phyloP scores from a whole-genome alignment of 2,113 vertebrate genomes.

The Corythornis cristatus region DNA sequence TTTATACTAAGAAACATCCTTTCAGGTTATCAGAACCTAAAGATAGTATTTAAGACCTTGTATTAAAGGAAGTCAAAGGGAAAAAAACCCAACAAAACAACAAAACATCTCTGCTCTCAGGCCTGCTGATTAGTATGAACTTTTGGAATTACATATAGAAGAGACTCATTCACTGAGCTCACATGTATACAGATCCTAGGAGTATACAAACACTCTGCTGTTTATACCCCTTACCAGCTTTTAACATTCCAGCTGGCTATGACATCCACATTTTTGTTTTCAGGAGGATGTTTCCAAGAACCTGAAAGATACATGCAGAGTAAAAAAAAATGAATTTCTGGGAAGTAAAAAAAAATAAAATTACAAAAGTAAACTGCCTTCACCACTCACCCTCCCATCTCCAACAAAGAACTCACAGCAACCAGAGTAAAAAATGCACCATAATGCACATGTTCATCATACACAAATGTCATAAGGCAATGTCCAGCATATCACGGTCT shows the following conservation, averaged over 20 bases:
- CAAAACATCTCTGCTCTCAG: neutral
- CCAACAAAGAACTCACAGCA: neutral
- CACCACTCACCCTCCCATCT: neutral
- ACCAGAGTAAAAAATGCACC: neutral
- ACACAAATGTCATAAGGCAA: neutral
- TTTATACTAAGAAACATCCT: neutral
- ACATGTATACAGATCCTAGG: neutral
- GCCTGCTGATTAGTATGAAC: neutral
- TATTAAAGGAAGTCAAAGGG: neutral
- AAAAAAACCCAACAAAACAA: neutral
- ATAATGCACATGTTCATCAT: accelerated
- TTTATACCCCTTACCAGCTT: neutral
- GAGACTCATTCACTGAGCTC: neutral
- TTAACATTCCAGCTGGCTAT: neutral
- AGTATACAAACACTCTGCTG: neutral
- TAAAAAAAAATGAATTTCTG: neutral
- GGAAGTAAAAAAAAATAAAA: neutral
- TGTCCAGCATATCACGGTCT: neutral
- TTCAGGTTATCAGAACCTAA: neutral
- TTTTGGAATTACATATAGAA: neutral
- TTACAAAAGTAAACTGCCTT: neutral
- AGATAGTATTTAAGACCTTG: neutral
- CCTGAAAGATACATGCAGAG: neutral
- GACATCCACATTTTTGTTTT: neutral
- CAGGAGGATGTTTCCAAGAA: neutral